Conservation (phyloP, 2,888 invertebrate genomes). For the Apodemia hepburni region DNA sequence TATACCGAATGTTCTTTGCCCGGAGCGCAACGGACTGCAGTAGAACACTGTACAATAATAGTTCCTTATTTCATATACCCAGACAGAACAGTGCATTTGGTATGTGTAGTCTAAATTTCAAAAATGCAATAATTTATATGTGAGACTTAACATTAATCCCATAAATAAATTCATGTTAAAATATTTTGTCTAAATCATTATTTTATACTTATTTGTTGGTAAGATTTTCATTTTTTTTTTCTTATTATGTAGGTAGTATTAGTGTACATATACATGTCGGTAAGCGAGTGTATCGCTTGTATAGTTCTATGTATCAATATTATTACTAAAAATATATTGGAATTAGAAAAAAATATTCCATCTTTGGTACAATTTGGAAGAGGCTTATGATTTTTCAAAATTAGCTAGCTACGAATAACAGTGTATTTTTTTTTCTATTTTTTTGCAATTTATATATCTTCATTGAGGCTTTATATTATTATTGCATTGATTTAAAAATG, state of each 20-base stretch:
- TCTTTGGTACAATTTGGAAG: not conserved
- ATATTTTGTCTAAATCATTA: conserved; percentile 19
- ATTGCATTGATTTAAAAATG: not conserved
- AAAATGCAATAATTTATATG: conserved; percentile 16
- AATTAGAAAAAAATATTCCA: not conserved
- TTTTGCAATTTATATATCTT: not conserved
- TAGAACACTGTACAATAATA: not conserved
- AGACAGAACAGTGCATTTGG: not conserved
- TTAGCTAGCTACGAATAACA: not conserved
- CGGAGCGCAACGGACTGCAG: too few relatives aligned
- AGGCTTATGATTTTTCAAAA: conserved; percentile 1
- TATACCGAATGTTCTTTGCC: too few relatives aligned
- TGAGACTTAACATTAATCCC: conserved; percentile 11
- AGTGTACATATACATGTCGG: conserved; percentile 18
- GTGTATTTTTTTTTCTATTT: not conserved
- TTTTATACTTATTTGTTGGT: conserved; percentile 16
- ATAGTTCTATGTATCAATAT: conserved; percentile 16
- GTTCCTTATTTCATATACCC: not conserved
- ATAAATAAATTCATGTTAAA: conserved; percentile 14
- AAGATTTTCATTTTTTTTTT: conserved; percentile 20
- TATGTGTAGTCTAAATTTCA: not conserved
- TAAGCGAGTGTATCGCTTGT: conserved; percentile 9
- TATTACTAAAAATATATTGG: not conserved
- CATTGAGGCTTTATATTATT: not conserved
- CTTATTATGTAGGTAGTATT: conserved; percentile 16